phyloP scores from a whole-genome alignment of 1,140 invertebrate genomes.

The Pogonognathellus flavescens region DNA sequence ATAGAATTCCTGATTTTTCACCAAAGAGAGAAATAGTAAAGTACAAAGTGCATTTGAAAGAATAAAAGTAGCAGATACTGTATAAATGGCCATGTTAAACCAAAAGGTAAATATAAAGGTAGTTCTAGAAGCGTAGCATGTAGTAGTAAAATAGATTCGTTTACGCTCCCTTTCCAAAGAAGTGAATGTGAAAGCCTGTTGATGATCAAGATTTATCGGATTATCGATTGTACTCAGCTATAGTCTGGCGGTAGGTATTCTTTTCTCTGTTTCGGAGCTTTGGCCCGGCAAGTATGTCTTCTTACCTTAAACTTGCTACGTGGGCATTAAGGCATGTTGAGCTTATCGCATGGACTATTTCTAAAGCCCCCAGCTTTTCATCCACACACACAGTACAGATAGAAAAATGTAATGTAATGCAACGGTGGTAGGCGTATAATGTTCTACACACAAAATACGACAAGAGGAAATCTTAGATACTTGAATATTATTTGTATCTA shows the following conservation, averaged over 20 bases:
- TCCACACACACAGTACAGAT: too few species aligned
- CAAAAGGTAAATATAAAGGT: constrained; percentile 26
- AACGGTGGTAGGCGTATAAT: too few species aligned
- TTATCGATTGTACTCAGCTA: constrained; percentile 54
- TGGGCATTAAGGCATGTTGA: too few species aligned
- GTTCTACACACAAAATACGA: too few species aligned
- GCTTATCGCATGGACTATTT: too few species aligned
- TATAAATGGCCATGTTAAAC: not conserved
- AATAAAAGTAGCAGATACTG: not conserved
- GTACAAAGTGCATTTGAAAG: constrained; percentile 6
- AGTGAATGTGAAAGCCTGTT: constrained; percentile 58
- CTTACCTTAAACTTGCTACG: too few species aligned
- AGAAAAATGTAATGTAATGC: too few species aligned
- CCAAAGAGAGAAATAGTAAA: not conserved
- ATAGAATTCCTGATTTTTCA: constrained; percentile 1
- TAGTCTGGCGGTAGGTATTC: constrained; percentile 16
- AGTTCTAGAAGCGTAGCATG: too few species aligned
- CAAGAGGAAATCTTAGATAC: too few species aligned
- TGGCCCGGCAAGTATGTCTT: too few species aligned
- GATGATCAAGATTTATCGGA: constrained; percentile 64
- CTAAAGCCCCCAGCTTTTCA: too few species aligned
- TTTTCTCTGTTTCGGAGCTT: not conserved
- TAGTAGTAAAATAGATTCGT: constrained; percentile 43
- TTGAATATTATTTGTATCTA: too few species aligned
- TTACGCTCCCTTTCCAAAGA: constrained; percentile 1